Percentiles rank a stretch among this genome's conserved stretches.
phyloP scores from a whole-genome alignment of 2,888 invertebrate species.

The Augochlorella aurata region DNA sequence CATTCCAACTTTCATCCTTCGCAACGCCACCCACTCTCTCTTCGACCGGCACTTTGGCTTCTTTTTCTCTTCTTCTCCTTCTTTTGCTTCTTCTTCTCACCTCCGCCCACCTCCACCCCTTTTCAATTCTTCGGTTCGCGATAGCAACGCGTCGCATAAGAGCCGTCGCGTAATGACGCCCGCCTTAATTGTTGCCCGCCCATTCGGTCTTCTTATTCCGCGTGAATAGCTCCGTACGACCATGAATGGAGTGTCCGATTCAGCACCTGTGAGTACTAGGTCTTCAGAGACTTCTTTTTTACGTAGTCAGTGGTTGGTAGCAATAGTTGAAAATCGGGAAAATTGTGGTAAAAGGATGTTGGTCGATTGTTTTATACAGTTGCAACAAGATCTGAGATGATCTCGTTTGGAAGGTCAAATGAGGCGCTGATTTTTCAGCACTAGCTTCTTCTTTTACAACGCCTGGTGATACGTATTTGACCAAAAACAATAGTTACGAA shows the following conservation, averaged over 20 bases:
- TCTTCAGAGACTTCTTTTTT: not conserved
- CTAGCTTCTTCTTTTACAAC: too few species aligned
- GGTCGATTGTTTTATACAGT: too few species aligned
- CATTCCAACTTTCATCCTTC: slow-evolving; percentile 16
- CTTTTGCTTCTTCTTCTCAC: not conserved
- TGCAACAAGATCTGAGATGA: not conserved
- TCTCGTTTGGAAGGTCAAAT: too few species aligned
- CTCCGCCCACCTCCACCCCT: not conserved
- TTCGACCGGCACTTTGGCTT: not conserved
- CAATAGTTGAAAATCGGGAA: not conserved
- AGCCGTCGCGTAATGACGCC: slow-evolving; percentile 27
- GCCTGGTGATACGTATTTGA: too few species aligned
- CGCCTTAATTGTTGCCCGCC: slow-evolving; percentile 37
- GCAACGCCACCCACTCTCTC: not conserved
- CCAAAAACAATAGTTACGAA: too few species aligned
- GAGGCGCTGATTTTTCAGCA: not conserved
- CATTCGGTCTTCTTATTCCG: slow-evolving; percentile 1
- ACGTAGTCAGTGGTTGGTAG: not conserved
- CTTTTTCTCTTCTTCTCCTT: not conserved
- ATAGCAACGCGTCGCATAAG: slow-evolving; percentile 19
- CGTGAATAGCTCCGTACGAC: not conserved
- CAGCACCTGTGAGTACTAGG: not conserved
- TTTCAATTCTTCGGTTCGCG: slow-evolving; percentile 7
- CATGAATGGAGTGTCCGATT: slow-evolving; percentile 19
- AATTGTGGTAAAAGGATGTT: not conserved